phyloP scores from a whole-genome alignment of 2,888 invertebrate genomes.

The Trichopria drosophilae region DNA sequence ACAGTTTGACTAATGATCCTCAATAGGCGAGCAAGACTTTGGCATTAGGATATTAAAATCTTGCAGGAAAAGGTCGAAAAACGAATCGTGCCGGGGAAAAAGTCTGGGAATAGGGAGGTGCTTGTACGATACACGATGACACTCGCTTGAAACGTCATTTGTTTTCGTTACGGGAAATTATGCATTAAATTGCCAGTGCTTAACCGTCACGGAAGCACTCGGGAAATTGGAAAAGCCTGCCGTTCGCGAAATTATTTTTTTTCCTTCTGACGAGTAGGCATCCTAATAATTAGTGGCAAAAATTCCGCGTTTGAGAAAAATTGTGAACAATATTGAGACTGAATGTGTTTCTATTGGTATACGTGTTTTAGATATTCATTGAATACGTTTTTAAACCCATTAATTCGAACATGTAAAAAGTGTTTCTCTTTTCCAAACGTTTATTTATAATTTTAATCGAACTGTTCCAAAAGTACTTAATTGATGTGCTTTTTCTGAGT shows the following conservation, averaged over 20 bases:
- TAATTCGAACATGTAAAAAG: too few relatives aligned
- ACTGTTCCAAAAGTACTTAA: too few relatives aligned
- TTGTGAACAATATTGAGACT: too few relatives aligned
- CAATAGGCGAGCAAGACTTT: slow-evolving; percentile 50
- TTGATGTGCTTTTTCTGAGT: too few relatives aligned
- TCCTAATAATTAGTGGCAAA: too few relatives aligned
- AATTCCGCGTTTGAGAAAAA: too few relatives aligned
- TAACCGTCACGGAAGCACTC: not conserved
- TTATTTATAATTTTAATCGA: too few relatives aligned
- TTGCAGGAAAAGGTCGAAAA: slow-evolving; percentile 41
- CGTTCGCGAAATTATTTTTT: not conserved
- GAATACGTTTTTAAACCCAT: too few relatives aligned
- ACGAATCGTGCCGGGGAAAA: slow-evolving; percentile 14
- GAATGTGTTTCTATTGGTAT: too few relatives aligned
- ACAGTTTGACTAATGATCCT: slow-evolving; percentile 58
- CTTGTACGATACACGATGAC: slow-evolving; percentile 35
- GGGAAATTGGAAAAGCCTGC: not conserved
- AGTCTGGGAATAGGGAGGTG: slow-evolving; percentile 1
- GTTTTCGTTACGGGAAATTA: slow-evolving; percentile 42
- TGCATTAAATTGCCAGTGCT: not conserved
- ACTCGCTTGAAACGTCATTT: slow-evolving; percentile 44
- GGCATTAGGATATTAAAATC: slow-evolving; percentile 59
- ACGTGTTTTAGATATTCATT: too few relatives aligned
- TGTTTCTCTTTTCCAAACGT: too few relatives aligned
- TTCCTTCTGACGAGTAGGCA: too few relatives aligned